Base-by-base conservation (phyloP, 2,113 vertebrate species). In the Mormoops blainvillei region DNA sequence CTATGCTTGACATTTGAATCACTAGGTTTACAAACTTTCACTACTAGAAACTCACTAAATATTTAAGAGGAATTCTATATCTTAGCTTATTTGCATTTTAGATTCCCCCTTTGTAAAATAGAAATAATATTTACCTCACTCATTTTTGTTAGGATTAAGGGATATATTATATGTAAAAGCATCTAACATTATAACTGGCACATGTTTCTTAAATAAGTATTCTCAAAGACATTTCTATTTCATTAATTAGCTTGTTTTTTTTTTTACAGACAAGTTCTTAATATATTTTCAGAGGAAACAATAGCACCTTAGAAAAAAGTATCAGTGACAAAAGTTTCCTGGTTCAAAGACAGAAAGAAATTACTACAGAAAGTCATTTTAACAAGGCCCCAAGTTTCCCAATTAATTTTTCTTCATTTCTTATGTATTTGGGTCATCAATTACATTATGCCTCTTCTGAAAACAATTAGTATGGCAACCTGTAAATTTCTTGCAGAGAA, bases 321-420 rank as follows among this genome's bases (percentile, higher is more conserved):
- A 94, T 71, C 31, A 68, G 22, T 80, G 77, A 91, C 90, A 91
- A 82, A 91, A 91, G 43, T 96, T 97, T 91, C 90, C 45, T 50
- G 58, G 12, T 73, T 67, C 88, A 97, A 97, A 97, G 68, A 95
- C 45, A 94, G 24, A 91, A 94, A 81, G 58, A 98, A 96, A 92
- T 97, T 97, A 94, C 36, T 95, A 89, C 19, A 98, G 87, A 94
- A 95, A 86, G n/a, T 97, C 50, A 95, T 96, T 98, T 98, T 98
- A 98, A 98, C 97, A 97, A 98, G 50, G 82, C 97, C 94, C 97
- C 96, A 94, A 95, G 94, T 94, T 98, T 98, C 94, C 97, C 68
- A 98, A 97, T 98, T 98, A 98, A 97, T 98, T 96, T 97, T 19
- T 83, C 77, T 95, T 94, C 80, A 95, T 73, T 87, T 94, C 45